Percentiles rank a stretch among this genome's conserved stretches.
These are phyloP conservation scores for Eristalis tenax DNA, from an alignment of 2,888 invertebrate genomes.

Conservation along the genomic window DNA sequence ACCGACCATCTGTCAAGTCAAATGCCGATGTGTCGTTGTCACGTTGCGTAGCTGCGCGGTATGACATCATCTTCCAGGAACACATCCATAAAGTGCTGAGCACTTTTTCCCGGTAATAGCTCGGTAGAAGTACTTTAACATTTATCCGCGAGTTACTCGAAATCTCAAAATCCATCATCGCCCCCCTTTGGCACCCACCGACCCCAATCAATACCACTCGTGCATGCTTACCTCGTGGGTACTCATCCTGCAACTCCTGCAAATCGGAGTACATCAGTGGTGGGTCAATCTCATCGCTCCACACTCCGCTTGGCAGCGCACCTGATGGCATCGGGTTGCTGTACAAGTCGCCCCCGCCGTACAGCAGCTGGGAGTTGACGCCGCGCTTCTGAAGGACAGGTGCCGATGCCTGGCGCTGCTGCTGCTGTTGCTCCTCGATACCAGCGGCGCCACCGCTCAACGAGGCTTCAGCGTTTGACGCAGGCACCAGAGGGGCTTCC, in stretches of 20 bases:
- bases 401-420: slow-evolving; percentile 73
- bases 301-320: slow-evolving; percentile 73
- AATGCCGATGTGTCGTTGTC: not conserved
- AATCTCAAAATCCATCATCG: not conserved
- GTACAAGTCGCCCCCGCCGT: slow-evolving; percentile 70
- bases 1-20: not conserved
- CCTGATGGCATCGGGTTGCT: slow-evolving; percentile 56
- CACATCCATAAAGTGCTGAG: not conserved
- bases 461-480: slow-evolving; percentile 46
- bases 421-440: slow-evolving; percentile 74
- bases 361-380: slow-evolving; percentile 75
- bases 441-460: slow-evolving; percentile 28
- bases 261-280: slow-evolving; percentile 76
- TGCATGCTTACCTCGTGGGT: slow-evolving; percentile 75
- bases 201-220: not conserved
- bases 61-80: not conserved
- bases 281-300: slow-evolving; percentile 80
- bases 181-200: not conserved
- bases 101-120: not conserved
- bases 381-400: slow-evolving; percentile 79
- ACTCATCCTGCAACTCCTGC: slow-evolving; percentile 79
- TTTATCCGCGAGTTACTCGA: not conserved
- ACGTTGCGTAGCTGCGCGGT: not conserved
- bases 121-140: not conserved
- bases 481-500: slow-evolving; percentile 53